These are phyloP conservation scores for Merops nubicus DNA, from an alignment of 2,113 vertebrate species.

Conservation along the genomic window DNA sequence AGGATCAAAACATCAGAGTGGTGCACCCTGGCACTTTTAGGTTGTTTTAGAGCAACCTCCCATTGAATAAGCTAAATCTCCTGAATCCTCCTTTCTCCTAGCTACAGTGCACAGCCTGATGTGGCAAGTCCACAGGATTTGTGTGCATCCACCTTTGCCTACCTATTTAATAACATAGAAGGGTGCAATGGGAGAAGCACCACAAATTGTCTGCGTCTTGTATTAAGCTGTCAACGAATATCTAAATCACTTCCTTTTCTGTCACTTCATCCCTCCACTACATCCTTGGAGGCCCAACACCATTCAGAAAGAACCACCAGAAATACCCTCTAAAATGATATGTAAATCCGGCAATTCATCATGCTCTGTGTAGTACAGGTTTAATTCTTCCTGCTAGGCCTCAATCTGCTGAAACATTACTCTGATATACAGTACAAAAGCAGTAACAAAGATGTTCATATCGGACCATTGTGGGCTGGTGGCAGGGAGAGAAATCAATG, in stretches of 20 bases:
- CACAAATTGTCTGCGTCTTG: conserved; percentile 82
- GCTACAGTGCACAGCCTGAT: neutral
- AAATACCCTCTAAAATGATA: conserved; percentile 86
- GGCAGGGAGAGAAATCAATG: conserved; percentile 91
- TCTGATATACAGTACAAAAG: conserved; percentile 89
- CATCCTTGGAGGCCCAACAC: conserved; percentile 87
- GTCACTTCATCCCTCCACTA: conserved; percentile 80
- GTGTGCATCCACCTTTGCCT: neutral
- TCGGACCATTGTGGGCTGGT: conserved; percentile 84
- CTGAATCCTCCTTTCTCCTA: neutral
- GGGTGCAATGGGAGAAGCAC: conserved; percentile 48
- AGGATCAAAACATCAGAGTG: conserved; percentile 19
- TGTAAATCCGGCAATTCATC: conserved; percentile 94
- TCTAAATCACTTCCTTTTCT: conserved; percentile 97
- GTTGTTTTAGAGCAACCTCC: conserved; percentile 1
- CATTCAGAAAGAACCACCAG: conserved; percentile 81
- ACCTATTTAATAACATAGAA: neutral
- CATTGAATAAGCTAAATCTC: conserved; percentile 40
- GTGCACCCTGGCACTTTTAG: neutral
- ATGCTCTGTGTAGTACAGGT: conserved; percentile 84
- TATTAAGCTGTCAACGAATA: conserved; percentile 95
- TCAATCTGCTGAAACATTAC: conserved; percentile 88
- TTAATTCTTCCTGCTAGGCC: conserved; percentile 87
- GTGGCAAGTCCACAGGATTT: neutral
- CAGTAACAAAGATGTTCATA: conserved; percentile 95